Conservation (phyloP, 2,113 vertebrate genomes). For the Menura novaehollandiae region DNA sequence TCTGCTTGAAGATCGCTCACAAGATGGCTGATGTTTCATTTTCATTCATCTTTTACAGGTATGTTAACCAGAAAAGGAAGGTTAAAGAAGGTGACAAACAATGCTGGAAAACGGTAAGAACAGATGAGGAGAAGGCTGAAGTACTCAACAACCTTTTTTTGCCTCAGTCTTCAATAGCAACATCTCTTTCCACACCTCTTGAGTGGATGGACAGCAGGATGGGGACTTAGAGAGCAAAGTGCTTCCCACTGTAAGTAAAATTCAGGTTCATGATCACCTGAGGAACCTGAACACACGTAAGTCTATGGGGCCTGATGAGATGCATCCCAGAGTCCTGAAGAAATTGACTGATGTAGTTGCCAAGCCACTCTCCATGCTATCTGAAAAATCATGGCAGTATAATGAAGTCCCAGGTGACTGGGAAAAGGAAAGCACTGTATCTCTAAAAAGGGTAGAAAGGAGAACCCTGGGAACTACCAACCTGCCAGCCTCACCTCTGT, state of each 20-base stretch:
- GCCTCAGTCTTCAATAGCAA: background rate
- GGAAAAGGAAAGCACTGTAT: background rate
- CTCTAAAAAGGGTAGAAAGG: background rate
- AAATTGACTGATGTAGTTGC: background rate
- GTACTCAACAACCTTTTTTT: background rate
- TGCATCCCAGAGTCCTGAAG: background rate
- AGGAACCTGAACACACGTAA: background rate
- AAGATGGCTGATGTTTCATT: background rate
- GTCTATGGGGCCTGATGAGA: background rate
- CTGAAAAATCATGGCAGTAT: background rate
- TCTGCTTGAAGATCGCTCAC: background rate
- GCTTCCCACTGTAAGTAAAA: background rate
- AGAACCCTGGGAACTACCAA: background rate
- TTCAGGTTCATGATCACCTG: background rate
- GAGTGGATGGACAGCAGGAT: background rate
- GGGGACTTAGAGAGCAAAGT: background rate
- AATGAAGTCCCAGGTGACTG: background rate
- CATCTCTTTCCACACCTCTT: background rate
- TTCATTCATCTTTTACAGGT: background rate
- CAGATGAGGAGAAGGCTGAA: background rate
- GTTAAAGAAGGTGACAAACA: background rate
- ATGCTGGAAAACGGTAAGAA: background rate
- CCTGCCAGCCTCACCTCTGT: background rate
- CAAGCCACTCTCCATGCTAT: background rate
- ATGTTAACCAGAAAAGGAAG: background rate